Evolutionary conservation across 2,888 invertebrate species (phyloP).

Genomic region (Lithodes maja): DNA sequence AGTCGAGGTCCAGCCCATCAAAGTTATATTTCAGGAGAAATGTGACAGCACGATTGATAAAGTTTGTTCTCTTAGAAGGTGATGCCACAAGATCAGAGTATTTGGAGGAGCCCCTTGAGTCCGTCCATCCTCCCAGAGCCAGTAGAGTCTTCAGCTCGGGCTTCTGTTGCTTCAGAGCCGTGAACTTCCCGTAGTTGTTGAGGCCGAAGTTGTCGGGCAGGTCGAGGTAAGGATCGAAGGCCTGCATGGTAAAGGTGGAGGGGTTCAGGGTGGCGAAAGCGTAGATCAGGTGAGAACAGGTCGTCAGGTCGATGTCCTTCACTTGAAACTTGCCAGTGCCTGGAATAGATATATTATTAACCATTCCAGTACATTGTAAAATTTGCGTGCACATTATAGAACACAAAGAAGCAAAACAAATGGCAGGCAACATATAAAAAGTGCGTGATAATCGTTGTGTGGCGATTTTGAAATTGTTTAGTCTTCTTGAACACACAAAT

Average conservation of each 20-base stretch:
- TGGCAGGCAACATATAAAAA: too few species aligned
- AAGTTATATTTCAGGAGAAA: slow-evolving; percentile 54
- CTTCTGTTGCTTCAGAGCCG: slow-evolving; percentile 37
- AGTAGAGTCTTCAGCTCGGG: slow-evolving; percentile 37
- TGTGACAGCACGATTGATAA: slow-evolving; percentile 65
- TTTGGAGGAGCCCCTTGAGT: slow-evolving; percentile 20
- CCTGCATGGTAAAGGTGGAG: neutral
- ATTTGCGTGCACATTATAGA: too few species aligned
- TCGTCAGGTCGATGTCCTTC: slow-evolving; percentile 13
- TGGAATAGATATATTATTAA: neutral
- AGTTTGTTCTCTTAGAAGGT: slow-evolving; percentile 50
- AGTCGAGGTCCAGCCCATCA: slow-evolving; percentile 32
- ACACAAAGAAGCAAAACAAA: too few species aligned
- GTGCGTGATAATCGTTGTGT: too few species aligned
- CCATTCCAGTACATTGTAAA: too few species aligned
- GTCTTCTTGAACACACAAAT: too few species aligned
- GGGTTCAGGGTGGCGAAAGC: slow-evolving; percentile 33
- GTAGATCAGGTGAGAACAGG: slow-evolving; percentile 34
- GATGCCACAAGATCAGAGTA: slow-evolving; percentile 47
- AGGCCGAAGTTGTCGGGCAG: slow-evolving; percentile 75
- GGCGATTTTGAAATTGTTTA: too few species aligned
- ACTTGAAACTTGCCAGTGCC: slow-evolving; percentile 29
- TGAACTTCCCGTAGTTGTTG: slow-evolving; percentile 28
- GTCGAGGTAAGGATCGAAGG: slow-evolving; percentile 10
- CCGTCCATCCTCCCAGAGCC: slow-evolving; percentile 56